Evolutionary conservation across 23 tunicate species (phyloP).

Genomic region (Ciona savignyi): DNA sequence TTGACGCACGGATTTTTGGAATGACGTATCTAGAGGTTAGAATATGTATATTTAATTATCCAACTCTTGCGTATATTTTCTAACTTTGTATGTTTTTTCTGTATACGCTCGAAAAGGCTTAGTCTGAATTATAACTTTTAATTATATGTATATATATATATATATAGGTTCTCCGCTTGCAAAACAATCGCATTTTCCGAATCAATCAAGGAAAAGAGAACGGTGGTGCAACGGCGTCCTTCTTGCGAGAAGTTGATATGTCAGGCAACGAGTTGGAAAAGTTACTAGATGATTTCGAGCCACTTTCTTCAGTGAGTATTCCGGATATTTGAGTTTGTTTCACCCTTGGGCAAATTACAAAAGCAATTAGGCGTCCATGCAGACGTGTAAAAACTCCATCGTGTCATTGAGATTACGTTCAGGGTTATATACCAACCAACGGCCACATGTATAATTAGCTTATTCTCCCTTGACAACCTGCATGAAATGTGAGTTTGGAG

Average conservation of each 20-base stretch:
- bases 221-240: not conserved
- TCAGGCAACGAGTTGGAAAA: conserved; percentile 57
- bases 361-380: too few relatives aligned
- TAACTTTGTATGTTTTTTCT: too few relatives aligned
- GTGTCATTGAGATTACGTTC: too few relatives aligned
- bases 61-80: too few relatives aligned
- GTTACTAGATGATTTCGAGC: conserved; percentile 1
- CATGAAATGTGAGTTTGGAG: too few relatives aligned
- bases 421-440: too few relatives aligned
- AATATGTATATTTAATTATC: not conserved
- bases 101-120: not conserved
- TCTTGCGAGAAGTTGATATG: conserved; percentile 43
- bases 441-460: too few relatives aligned
- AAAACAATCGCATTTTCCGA: not conserved
- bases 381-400: too few relatives aligned
- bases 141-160: too few relatives aligned
- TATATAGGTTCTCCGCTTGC: not conserved
- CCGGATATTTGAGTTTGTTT: not conserved
- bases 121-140: not conserved
- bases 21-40: not conserved
- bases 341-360: too few relatives aligned
- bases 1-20: too few relatives aligned
- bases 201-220: not conserved
- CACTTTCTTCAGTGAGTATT: not conserved
- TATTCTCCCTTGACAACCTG: too few relatives aligned